Conservation (phyloP, 2,888 invertebrate genomes). For the Nasonia oneida region DNA sequence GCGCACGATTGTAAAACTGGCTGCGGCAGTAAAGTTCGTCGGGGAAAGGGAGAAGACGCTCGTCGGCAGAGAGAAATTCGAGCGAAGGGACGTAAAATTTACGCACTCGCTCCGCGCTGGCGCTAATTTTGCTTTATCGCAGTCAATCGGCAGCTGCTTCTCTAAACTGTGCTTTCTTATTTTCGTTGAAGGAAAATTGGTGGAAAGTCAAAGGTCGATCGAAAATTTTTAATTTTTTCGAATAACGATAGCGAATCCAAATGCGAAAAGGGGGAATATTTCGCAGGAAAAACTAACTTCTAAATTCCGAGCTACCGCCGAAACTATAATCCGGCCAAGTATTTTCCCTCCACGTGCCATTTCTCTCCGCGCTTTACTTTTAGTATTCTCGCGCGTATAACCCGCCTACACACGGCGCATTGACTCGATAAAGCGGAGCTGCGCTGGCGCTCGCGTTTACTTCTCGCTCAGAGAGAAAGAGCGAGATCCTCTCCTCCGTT, state of each 20-base stretch:
- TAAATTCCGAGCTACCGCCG: background rate
- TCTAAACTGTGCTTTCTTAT: background rate
- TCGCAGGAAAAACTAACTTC: background rate
- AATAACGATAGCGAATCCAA: background rate
- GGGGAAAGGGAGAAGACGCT: background rate
- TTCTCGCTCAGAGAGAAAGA: slow-evolving; percentile 20
- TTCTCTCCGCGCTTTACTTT: slow-evolving; percentile 19
- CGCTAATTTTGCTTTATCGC: slow-evolving; percentile 12
- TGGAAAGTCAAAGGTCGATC: background rate
- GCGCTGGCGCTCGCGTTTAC: slow-evolving; percentile 11
- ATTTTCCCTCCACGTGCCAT: slow-evolving; percentile 5
- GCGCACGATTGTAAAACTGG: background rate
- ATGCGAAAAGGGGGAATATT: background rate
- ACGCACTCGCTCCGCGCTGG: background rate
- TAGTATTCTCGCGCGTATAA: slow-evolving; percentile 14
- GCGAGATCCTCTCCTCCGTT: background rate
- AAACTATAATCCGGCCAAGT: slow-evolving; percentile 2
- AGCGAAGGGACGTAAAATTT: slow-evolving; percentile 1
- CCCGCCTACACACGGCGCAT: slow-evolving; percentile 14
- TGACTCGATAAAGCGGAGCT: slow-evolving; percentile 31
- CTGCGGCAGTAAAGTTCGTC: background rate
- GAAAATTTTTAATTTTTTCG: background rate
- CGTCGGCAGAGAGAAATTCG: background rate
- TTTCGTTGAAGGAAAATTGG: background rate
- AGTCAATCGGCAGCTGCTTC: background rate